Percentiles rank a stretch among this genome's conserved stretches.
Conservation (phyloP, 2,113 vertebrate genomes). For the Muntiacus reevesi region DNA sequence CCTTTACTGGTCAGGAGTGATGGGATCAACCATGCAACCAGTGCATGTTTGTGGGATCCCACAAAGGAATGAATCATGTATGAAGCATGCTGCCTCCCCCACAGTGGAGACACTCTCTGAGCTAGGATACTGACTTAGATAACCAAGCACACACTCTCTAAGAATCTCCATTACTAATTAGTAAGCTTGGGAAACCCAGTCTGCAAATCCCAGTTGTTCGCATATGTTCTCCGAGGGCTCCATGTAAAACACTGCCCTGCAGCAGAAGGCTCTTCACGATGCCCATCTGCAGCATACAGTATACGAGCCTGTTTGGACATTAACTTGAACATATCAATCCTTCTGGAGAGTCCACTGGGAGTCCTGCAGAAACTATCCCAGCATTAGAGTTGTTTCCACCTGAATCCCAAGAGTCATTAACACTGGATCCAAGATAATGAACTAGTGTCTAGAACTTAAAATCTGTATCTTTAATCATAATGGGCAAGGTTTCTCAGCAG, state of each 20-base stretch:
- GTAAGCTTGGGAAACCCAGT: neutral
- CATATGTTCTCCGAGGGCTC: neutral
- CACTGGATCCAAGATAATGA: neutral
- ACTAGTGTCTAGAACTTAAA: neutral
- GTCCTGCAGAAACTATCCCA: neutral
- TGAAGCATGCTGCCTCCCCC: neutral
- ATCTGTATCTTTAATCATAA: neutral
- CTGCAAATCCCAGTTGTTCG: neutral
- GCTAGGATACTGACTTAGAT: neutral
- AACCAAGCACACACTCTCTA: too few relatives aligned
- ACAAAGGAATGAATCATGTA: neutral
- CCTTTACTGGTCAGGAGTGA: slow-evolving; percentile 28
- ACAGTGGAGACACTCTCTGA: neutral
- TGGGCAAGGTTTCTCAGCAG: neutral
- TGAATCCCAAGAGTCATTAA: neutral
- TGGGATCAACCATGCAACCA: neutral
- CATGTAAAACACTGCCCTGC: fast-evolving
- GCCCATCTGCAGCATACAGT: neutral
- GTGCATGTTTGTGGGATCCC: too few relatives aligned
- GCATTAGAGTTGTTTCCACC: neutral
- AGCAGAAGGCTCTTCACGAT: neutral
- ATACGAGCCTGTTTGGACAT: neutral
- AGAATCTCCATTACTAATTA: neutral
- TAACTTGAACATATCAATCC: neutral
- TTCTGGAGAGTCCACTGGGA: neutral